Percentiles rank a stretch among this genome's conserved stretches.
These are phyloP conservation scores for Oreochromis niloticus DNA, from an alignment of 2,113 vertebrate genomes.

Conservation along the genomic window DNA sequence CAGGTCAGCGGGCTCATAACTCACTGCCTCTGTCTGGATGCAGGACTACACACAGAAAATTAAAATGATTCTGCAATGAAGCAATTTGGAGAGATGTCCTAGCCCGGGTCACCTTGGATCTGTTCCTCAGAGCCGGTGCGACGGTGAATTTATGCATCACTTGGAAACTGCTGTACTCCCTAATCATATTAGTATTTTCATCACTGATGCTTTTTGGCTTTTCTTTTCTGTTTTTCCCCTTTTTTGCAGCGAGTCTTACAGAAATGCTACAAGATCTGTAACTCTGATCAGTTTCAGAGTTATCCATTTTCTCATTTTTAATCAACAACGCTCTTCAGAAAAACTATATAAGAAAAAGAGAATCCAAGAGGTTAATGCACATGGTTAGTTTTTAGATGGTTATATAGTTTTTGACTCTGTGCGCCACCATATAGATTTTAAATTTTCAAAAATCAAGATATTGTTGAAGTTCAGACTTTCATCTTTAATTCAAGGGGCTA, in stretches of 20 bases:
- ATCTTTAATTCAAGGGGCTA: not conserved
- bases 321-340: not conserved
- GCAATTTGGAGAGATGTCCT: slow-evolving; percentile 53
- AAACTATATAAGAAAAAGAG: not conserved
- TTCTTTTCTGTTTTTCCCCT: not conserved
- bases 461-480: not conserved
- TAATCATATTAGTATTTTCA: slow-evolving; percentile 19
- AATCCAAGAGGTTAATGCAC: not conserved
- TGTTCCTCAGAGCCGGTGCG: slow-evolving; percentile 15
- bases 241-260: not conserved
- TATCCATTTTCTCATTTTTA: not conserved
- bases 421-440: not conserved
- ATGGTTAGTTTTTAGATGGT: not conserved
- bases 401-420: not conserved
- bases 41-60: slow-evolving; percentile 49
- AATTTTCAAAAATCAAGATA: not conserved
- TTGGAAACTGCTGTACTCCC: slow-evolving; percentile 24
- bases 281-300: not conserved
- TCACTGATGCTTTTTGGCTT: not conserved
- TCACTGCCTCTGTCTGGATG: slow-evolving; percentile 38
- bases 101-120: slow-evolving; percentile 59
- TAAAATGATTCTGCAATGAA: slow-evolving; percentile 68
- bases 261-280: not conserved
- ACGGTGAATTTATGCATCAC: slow-evolving; percentile 39
- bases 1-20: slow-evolving; percentile 63